Percentiles rank a stretch among this genome's conserved stretches.
Evolutionary conservation across 2,797 vertebrate genomes (phyloP).

Genomic region (Pangasius mekongensis): DNA sequence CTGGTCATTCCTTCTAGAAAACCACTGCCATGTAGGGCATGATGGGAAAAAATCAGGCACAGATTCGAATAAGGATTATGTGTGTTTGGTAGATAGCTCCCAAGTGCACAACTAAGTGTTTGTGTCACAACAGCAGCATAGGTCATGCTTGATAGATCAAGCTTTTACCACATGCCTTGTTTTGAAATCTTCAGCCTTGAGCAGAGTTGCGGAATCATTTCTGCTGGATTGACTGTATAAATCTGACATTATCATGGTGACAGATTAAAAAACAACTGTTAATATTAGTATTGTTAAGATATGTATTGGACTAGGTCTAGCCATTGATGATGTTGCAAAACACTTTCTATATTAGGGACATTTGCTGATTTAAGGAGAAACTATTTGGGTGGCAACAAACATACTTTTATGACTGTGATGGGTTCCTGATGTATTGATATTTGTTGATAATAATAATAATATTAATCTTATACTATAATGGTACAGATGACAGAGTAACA

Average conservation of each 20-base stretch:
- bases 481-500: background rate
- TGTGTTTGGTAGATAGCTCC: background rate
- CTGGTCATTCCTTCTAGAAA: background rate
- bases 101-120: slow-evolving; percentile 3
- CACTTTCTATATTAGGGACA: background rate
- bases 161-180: background rate
- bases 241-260: background rate
- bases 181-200: background rate
- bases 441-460: background rate
- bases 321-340: too few relatives aligned
- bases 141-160: background rate
- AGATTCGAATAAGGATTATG: slow-evolving; percentile 7
- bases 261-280: background rate
- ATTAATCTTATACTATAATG: background rate
- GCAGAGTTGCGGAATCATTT: background rate
- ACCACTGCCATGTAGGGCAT: slow-evolving; percentile 11
- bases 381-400: background rate
- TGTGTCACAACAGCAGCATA: background rate
- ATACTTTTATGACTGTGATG: background rate
- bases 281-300: background rate
- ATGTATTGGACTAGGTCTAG: background rate
- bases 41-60: background rate
- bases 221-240: background rate
- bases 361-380: background rate
- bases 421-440: background rate